Evolutionary conservation across 2,797 vertebrate genomes (phyloP).

Genomic region (Helarctos malayanus): DNA sequence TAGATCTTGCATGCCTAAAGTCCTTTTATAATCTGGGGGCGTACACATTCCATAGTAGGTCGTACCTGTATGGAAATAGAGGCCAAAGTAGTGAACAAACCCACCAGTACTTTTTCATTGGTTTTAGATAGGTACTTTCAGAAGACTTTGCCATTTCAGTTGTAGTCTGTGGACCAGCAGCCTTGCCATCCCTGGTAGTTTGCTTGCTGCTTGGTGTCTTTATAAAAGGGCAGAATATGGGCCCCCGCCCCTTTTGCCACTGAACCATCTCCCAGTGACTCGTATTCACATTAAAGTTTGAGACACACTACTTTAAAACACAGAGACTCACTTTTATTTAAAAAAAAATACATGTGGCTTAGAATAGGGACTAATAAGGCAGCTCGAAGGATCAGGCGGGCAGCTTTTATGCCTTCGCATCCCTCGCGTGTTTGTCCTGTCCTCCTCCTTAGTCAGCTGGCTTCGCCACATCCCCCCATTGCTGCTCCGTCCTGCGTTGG

Average conservation of each 20-base stretch:
- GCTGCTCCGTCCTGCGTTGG: not conserved
- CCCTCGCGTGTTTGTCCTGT: not conserved
- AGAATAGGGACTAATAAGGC: not conserved
- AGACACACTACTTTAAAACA: conserved; percentile 12
- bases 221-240: not conserved
- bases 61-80: not conserved
- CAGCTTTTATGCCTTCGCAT: too few relatives aligned
- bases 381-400: not conserved
- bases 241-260: not conserved
- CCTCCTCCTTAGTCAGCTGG: not conserved
- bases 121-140: not conserved
- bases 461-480: not conserved
- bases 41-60: not conserved
- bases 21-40: conserved; percentile 32
- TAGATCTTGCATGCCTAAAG: not conserved
- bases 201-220: not conserved
- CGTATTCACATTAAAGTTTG: not conserved
- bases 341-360: not conserved
- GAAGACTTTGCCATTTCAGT: not conserved
- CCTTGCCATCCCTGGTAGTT: not conserved
- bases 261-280: not conserved
- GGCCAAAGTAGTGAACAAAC: not conserved
- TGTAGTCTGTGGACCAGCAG: not conserved
- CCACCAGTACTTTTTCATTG: not conserved
- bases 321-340: not conserved